phyloP scores from a whole-genome alignment of 2,113 vertebrate genomes.

The Nothoprocta perdicaria region DNA sequence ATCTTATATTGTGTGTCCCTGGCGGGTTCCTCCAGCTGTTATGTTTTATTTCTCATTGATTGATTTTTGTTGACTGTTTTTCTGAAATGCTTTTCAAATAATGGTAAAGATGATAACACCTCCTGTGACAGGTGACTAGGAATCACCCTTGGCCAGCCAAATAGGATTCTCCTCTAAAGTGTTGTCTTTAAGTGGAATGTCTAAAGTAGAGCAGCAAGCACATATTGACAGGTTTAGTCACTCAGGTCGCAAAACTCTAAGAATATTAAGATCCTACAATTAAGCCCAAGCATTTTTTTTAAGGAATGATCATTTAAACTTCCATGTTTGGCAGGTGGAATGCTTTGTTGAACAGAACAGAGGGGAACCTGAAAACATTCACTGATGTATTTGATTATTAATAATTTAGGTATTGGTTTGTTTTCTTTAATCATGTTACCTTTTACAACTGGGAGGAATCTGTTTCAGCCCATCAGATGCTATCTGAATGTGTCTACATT shows the following conservation, averaged over 20 bases:
- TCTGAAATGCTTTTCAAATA: constrained; percentile 25
- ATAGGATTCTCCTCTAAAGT: neutral
- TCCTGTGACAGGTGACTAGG: constrained; percentile 25
- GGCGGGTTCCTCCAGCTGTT: constrained; percentile 20
- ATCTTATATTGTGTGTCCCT: constrained; percentile 39
- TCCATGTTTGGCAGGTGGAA: neutral
- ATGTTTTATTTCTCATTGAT: constrained; percentile 53
- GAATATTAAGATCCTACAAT: neutral
- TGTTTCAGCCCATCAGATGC: neutral
- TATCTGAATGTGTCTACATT: neutral
- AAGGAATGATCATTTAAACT: neutral
- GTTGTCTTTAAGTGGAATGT: neutral
- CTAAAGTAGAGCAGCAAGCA: neutral
- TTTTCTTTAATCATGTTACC: neutral
- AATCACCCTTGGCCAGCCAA: constrained; percentile 4
- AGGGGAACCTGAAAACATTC: neutral
- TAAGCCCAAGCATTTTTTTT: neutral
- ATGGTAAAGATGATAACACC: constrained; percentile 37
- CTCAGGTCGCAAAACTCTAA: neutral
- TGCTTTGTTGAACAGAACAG: neutral
- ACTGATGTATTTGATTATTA: neutral
- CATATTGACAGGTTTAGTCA: neutral
- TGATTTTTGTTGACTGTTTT: constrained; percentile 51
- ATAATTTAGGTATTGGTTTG: neutral
- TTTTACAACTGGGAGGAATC: neutral